Conservation (phyloP, 92 coral and sea anemone genomes). For the Meandrina meandrites region DNA sequence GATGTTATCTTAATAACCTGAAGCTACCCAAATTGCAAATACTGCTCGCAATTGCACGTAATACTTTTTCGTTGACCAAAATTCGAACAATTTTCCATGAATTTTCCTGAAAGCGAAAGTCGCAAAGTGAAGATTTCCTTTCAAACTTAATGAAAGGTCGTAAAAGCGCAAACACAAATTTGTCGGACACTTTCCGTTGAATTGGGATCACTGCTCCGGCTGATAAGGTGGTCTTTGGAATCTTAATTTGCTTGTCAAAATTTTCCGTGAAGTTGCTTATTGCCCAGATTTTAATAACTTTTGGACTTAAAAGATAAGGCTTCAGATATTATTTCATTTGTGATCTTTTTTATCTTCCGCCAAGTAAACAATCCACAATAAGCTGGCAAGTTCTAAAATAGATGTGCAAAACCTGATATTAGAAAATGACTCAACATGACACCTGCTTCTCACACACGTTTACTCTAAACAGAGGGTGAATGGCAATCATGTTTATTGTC, state of each 20-base stretch:
- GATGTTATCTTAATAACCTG: background rate
- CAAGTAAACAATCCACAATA: constrained; percentile 12
- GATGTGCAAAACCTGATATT: background rate
- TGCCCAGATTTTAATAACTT: background rate
- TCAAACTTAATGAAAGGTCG: background rate
- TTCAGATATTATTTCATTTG: background rate
- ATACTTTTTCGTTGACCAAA: background rate
- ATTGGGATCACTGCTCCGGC: background rate
- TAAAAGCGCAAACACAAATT: too few relatives aligned
- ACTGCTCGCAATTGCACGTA: background rate
- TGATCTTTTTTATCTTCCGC: constrained; percentile 28
- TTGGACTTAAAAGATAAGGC: constrained; percentile 7
- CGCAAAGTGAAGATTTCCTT: too few relatives aligned
- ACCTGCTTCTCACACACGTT: background rate
- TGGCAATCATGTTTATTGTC: too few relatives aligned
- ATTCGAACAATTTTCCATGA: too few relatives aligned
- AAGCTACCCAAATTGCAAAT: background rate
- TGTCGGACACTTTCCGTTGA: background rate
- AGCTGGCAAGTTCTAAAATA: background rate
- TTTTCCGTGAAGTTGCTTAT: background rate
- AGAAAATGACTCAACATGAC: background rate
- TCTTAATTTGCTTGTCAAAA: background rate
- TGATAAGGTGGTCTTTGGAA: background rate
- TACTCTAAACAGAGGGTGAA: background rate
- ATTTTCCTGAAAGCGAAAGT: too few relatives aligned